Evolutionary conservation across 2,797 vertebrate genomes (phyloP), one percentile per base, ranked within the genome.

Genomic region (Threskiornis aethiopicus): DNA sequence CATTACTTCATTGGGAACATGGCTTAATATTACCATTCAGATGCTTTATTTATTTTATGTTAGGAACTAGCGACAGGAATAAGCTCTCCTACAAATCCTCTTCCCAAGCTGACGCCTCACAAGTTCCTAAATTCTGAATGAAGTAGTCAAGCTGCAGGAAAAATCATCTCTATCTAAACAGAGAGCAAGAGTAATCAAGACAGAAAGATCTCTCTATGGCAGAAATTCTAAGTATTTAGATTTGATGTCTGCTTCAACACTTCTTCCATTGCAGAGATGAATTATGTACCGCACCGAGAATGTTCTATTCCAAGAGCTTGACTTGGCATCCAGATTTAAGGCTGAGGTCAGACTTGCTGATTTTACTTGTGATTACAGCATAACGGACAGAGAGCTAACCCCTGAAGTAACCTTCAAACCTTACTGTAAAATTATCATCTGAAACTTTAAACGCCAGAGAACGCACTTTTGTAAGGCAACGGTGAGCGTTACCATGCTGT

Each of bases 51-150:
- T 65, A 70, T 33, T 71, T 84, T 41, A 41, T 11, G 20, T 13
- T 44, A 42, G 29, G 11, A 64, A 59, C 20, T 0, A 44, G 49
- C 0, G 0, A 42, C 0, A 69, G 51, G 41, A 41, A 84, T 42
- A 88, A 73, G 42, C 16, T 64, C 59, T 79, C 61, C 84, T 58
- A 25, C 25, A 85, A 81, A 47, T 21, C 55, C 19, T 72, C 46
- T 58, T 52, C 76, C 51, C 51, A 72, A 52, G 14, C 16, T 10
- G 37, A 82, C 18, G 10, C 10, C 49, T 55, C 42, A 22, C 42
- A 47, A 12, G 28, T 33, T 84, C 39, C n/a, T 35, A 31, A 57
- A 28, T 35, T 57, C 51, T 35, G 41, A 52, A 84, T n/a, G 33
- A 88, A 66, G n/a, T 2, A 39, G 22, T 13, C 35, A 42, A 76